Percentiles rank a stretch among this genome's conserved stretches.
These are phyloP conservation scores for Coleophora deauratella DNA, from an alignment of 2,888 invertebrate genomes.

Conservation along the genomic window DNA sequence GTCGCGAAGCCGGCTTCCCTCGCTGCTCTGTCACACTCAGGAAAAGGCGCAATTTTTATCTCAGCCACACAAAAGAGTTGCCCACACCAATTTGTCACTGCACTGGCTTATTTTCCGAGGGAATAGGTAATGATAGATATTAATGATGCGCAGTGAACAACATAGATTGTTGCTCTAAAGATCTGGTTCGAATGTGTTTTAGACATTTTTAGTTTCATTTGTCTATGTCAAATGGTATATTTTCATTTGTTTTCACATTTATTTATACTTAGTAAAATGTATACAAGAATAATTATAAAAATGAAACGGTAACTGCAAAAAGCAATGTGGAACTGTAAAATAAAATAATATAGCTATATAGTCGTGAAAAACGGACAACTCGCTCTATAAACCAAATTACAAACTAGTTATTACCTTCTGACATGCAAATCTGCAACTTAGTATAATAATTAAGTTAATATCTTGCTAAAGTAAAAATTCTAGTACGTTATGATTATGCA, in stretches of 20 bases:
- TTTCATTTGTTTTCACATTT: no score
- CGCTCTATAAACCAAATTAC: constrained; percentile 18
- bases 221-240: no score
- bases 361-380: constrained; percentile 11
- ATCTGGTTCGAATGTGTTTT: background rate
- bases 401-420: constrained; percentile 14
- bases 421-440: constrained; percentile 23
- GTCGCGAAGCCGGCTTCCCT: constrained; percentile 2
- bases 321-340: background rate
- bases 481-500: constrained; percentile 8
- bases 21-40: constrained; percentile 45
- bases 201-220: background rate
- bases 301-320: no score
- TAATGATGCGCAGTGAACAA: constrained; percentile 4
- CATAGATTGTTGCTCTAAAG: background rate
- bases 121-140: constrained; percentile 26
- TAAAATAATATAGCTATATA: background rate
- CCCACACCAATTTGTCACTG: constrained; percentile 58
- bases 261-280: no score
- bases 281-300: no score
- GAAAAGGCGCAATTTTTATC: constrained; percentile 63
- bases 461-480: constrained; percentile 36
- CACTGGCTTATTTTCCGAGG: constrained; percentile 51
- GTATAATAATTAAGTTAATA: constrained; percentile 46
- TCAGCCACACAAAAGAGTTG: constrained; percentile 64